phyloP scores from a whole-genome alignment of 2,113 vertebrate species.

The Hassar affinis region DNA sequence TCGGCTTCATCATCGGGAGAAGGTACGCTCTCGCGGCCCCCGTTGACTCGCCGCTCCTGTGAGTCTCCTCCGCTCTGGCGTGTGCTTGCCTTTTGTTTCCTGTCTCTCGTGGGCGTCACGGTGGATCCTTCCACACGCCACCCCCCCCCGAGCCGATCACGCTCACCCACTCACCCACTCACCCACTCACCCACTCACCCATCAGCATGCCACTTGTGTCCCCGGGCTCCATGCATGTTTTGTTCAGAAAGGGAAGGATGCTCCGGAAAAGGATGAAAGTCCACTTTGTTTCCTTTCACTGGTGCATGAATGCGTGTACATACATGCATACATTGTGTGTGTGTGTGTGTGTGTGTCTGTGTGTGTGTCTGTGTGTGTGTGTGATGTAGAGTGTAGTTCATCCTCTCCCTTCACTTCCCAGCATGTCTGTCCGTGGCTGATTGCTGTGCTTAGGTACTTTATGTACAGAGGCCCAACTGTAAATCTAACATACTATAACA shows the following conservation, averaged over 20 bases:
- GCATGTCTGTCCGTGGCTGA: conserved; percentile 7
- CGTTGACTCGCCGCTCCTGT: conserved; percentile 79
- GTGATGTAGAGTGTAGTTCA: background rate
- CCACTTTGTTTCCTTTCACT: background rate
- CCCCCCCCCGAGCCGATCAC: conserved; percentile 61
- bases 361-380: background rate
- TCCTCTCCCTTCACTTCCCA: background rate
- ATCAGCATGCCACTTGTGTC: conserved; percentile 46
- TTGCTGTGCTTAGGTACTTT: conserved; percentile 15
- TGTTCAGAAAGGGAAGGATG: conserved; percentile 43
- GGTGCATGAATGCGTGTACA: background rate
- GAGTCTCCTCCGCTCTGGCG: conserved; percentile 75
- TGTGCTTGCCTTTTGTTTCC: conserved; percentile 65
- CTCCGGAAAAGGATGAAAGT: conserved; percentile 23
- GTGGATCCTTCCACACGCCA: conserved; percentile 45
- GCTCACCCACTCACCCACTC: no score
- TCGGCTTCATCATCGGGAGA: conserved; percentile 99
- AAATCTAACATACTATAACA: background rate
- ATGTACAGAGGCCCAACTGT: background rate
- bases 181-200: no score
- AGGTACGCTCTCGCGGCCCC: conserved; percentile 86
- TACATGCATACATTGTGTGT: background rate
- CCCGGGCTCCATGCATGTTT: conserved; percentile 28
- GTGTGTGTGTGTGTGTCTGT: background rate
- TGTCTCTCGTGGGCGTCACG: conserved; percentile 67